Evolutionary conservation across 1,140 invertebrate species (phyloP), one percentile per base, ranked within the genome.

Genomic region (Drosophila erecta): DNA sequence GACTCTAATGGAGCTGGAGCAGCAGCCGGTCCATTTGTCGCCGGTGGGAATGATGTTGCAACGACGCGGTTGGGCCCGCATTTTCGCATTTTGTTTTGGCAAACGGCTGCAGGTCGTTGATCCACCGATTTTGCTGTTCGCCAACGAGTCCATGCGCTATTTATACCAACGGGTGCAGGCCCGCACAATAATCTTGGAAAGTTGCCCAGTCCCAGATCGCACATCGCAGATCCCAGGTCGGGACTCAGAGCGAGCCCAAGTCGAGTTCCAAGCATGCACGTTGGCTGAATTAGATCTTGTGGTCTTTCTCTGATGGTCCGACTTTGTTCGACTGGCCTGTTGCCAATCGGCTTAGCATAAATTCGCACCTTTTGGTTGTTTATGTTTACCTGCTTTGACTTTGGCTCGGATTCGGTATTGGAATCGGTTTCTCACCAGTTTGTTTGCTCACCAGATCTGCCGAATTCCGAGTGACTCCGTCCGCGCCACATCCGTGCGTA

Each of bases 321-420:
- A 17, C 17, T 43, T 56, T 17, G 49, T 56, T 27, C 30, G 30
- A 30, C 30, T 47, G 65, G 65, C 60, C 76, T 83, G 79, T 83
- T 87, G 79, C 8, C 76, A 79, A 86, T 89, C 83, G 66, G 53
- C 75, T 89, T 89, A 79, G 74, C 79, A 89, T 89, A 89, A 87
- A 80, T 87, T 87, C 85, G 84, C 84, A 87, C 84, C 84, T 87
- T 80, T 84, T 67, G 74, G 84, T 80, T 89, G 75, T 87, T 87
- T 81, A 75, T 79, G 83, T 81, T 78, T 75, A 75, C 74, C 50
- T 66, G 51, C 54, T 37, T 47, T 50, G 49, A 37, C 72, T 62
- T 60, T 60, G 59, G 50, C 30, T 64, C 37, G 4, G 38, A 37
- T 41, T 66, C 8, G 33, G 12, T 14, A 27, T 65, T 46, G 15